These are phyloP conservation scores for Lontra canadensis DNA, from an alignment of 2,113 vertebrate species.

Conservation along the genomic window DNA sequence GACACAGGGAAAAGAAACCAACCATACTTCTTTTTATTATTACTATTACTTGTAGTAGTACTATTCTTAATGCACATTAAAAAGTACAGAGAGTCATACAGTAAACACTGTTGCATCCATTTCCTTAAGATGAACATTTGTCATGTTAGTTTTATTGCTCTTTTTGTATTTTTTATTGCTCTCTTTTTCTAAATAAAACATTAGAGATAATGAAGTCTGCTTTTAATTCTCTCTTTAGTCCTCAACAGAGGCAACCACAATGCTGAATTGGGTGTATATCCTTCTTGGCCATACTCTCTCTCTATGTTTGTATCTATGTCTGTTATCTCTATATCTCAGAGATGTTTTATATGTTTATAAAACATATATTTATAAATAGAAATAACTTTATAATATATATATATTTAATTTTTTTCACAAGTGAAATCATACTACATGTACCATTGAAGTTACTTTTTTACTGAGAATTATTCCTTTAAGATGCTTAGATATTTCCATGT, in stretches of 20 bases:
- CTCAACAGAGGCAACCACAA: not conserved
- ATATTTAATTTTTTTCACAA: not conserved
- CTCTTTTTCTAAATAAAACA: constrained; percentile 4
- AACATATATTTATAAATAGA: not conserved
- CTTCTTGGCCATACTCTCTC: not conserved
- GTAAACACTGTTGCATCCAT: not conserved
- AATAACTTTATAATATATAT: not conserved
- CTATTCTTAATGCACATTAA: not conserved
- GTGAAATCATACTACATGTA: not conserved
- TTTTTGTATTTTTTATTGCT: not conserved
- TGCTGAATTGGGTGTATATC: not conserved
- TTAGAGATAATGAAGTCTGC: not conserved
- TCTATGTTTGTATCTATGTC: not conserved
- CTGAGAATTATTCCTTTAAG: not conserved
- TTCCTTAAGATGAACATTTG: not conserved
- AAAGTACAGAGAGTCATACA: not conserved
- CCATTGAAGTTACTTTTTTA: not conserved
- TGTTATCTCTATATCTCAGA: not conserved
- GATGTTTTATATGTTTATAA: not conserved
- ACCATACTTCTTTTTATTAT: not conserved
- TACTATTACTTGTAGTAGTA: not conserved
- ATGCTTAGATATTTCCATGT: not conserved
- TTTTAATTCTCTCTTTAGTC: not conserved
- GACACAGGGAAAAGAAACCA: not conserved
- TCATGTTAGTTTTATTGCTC: not conserved